Conservation (phyloP, 2,113 vertebrate genomes). For the Grus americana region DNA sequence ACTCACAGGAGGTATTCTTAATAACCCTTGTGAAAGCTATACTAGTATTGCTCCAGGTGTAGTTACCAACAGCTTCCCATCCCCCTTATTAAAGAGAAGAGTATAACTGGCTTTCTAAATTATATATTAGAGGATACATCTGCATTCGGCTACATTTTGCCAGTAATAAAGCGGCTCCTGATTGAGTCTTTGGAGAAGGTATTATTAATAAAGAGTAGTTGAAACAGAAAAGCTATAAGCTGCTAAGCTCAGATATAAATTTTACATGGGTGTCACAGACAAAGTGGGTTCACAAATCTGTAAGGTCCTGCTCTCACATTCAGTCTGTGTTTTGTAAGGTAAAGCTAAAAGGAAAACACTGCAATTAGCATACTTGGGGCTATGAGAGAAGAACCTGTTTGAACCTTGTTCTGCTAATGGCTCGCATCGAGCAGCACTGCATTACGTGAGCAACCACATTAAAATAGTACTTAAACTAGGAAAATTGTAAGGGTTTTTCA, state of each 20-base stretch:
- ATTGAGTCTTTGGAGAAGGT: neutral
- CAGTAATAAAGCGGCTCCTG: neutral
- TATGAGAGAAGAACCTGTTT: neutral
- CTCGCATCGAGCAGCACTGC: neutral
- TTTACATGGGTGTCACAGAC: neutral
- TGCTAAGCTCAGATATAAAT: neutral
- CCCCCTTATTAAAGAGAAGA: neutral
- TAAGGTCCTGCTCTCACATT: neutral
- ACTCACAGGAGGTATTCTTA: neutral
- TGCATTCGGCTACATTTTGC: neutral
- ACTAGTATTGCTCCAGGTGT: neutral
- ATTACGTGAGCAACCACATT: neutral
- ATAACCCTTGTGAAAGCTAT: neutral
- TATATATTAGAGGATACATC: neutral
- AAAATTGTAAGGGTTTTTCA: neutral
- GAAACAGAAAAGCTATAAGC: neutral
- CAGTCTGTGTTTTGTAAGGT: neutral
- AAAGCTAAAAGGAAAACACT: neutral
- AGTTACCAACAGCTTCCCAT: neutral
- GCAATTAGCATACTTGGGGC: neutral
- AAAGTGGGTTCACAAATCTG: neutral
- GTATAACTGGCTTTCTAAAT: neutral
- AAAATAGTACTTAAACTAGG: neutral
- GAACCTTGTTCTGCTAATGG: neutral
- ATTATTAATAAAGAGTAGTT: neutral